Evolutionary conservation across 2,113 vertebrate genomes (phyloP), one percentile per base, ranked within the genome.

Genomic region (Carassius auratus): DNA sequence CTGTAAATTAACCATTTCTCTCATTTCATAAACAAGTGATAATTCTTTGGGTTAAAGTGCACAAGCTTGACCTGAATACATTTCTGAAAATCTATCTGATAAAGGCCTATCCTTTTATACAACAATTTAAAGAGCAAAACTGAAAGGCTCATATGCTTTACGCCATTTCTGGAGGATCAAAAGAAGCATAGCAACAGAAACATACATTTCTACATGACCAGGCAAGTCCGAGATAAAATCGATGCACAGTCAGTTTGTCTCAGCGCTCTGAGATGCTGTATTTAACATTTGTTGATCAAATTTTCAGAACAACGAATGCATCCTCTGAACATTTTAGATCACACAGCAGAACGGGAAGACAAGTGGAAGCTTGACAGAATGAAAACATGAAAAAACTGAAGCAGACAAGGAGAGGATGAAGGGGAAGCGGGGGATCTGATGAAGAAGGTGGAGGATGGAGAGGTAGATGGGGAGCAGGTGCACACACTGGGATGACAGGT

Each of bases 401-500:
- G 55, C 55, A 61, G 75, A 86, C 84, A 66, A 36, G 23, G 68
- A 81, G 81, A 82, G 23, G 62, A 69, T 71, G 76, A 71, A 62
- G 52, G 76, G 52, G 82, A 86, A 84, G 30, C 77, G n/a, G 30
- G 73, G 69, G 80, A 75, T 69, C 61, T 79, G 76, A 76, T 81
- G 68, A 50, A 64, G 42, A 77, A 75, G 26, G 62, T 62, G 38
- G 83, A 85, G 81, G 59, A 85, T 36, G 52, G 81, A 81, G 75
- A 81, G 86, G 76, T 76, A 86, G 81, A 80, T 52, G 42, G 76
- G 79, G 82, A 86, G 64, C 23, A 64, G 81, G 57, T 77, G 74
- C 50, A 57, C 48, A 83, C 30, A 42, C 42, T 19, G 89, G 73
- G 73, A 87, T 90, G 89, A 90, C 87, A 90, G 89, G 87, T 76